These are phyloP conservation scores for Urocynchramus pylzowi DNA, from an alignment of 2,113 vertebrate genomes.

Conservation along the genomic window DNA sequence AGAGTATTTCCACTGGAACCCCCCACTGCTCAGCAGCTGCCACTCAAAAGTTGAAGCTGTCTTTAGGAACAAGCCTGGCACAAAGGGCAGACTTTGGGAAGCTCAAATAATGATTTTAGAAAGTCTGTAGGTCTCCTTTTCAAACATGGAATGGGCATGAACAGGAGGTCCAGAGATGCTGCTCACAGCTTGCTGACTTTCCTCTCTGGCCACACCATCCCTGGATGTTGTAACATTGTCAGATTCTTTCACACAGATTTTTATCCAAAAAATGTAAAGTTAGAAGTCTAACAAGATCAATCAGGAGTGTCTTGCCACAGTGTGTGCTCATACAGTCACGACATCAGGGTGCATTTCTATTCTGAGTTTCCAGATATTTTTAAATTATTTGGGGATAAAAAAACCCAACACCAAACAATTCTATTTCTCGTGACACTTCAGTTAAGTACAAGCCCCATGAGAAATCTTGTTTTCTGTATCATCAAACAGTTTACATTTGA, in stretches of 20 bases:
- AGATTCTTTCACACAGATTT: not conserved
- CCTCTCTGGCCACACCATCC: not conserved
- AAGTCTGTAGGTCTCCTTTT: not conserved
- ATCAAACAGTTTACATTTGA: not conserved
- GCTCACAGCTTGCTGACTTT: not conserved
- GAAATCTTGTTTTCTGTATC: not conserved
- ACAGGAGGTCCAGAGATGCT: not conserved
- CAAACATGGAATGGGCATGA: not conserved
- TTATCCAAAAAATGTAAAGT: not conserved
- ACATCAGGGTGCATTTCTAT: not conserved
- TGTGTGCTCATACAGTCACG: rapidly evolving
- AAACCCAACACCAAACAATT: rapidly evolving
- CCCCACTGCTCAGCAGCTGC: not conserved
- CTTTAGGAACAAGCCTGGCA: not conserved
- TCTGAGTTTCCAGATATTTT: not conserved
- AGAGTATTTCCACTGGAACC: not conserved
- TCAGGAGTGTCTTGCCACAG: not conserved
- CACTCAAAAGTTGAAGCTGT: not conserved
- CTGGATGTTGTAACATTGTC: not conserved
- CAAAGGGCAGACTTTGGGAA: not conserved
- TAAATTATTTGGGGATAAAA: not conserved
- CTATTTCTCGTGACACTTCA: not conserved
- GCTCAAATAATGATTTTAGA: not conserved
- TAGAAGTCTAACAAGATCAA: not conserved
- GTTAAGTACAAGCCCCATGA: not conserved